These are phyloP conservation scores for Hypselothyrea guttata DNA, from an alignment of 2,888 invertebrate genomes.

Conservation along the genomic window DNA sequence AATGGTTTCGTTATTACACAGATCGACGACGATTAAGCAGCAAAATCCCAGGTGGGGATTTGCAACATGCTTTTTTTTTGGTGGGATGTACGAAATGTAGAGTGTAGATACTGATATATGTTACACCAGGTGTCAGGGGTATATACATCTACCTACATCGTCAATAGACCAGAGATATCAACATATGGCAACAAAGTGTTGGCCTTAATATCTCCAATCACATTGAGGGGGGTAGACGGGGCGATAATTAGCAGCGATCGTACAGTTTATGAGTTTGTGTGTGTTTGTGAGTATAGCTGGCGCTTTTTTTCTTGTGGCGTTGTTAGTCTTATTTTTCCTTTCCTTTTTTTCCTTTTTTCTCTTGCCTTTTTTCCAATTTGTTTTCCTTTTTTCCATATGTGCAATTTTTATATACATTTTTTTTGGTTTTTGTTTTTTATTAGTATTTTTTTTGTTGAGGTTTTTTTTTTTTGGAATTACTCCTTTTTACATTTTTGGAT, in stretches of 20 bases:
- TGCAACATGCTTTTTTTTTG: conserved; percentile 32
- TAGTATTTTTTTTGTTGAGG: conserved; percentile 46
- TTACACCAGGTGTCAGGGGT: conserved; percentile 23
- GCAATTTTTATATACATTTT: conserved; percentile 34
- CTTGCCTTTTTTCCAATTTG: conserved; percentile 37
- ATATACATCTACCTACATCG: conserved; percentile 13
- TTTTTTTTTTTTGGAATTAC: conserved; percentile 30
- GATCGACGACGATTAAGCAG: conserved; percentile 59
- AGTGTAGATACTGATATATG: conserved; percentile 42
- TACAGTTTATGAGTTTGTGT: conserved; percentile 36
- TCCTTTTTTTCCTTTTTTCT: conserved; percentile 37
- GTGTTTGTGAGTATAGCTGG: conserved; percentile 31
- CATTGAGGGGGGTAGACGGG: conserved; percentile 30
- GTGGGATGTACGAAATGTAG: conserved; percentile 7
- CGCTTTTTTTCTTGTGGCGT: conserved; percentile 24
- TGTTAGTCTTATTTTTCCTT: conserved; percentile 25
- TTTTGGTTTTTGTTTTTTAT: conserved; percentile 50
- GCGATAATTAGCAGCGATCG: conserved; percentile 22
- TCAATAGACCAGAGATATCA: conserved; percentile 41
- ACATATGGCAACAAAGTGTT: conserved; percentile 10
- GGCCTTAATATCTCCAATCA: conserved; percentile 40
- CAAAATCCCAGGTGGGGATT: conserved; percentile 38
- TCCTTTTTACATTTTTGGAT: conserved; percentile 46
- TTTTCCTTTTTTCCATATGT: conserved; percentile 36
- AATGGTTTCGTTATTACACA: conserved; percentile 77